Base-by-base conservation (phyloP, 2,797 vertebrate genomes). In the Cephalopachus bancanus region DNA sequence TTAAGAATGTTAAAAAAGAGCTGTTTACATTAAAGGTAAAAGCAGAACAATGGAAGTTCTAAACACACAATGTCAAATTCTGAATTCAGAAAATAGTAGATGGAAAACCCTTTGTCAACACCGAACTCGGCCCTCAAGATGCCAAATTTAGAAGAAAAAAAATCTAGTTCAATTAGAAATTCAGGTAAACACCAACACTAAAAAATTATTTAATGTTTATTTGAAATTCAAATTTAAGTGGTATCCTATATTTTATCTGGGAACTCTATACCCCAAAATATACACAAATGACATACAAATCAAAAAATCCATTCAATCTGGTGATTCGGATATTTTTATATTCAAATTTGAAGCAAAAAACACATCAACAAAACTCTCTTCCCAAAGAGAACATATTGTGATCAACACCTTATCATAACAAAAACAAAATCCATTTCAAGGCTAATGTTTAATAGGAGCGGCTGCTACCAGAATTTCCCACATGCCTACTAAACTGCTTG, bases 181-280 rank as follows among this genome's bases (percentile, higher is more conserved):
- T 95, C 30, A 95, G 76, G 55, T 55, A 24, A 86, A 78, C 8
- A 71, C n/a, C 60, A 74, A 80, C 51, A 81, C 62, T 81, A 93
- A 57, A 67, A 87, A 67, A 24, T 17, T 75, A 67, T 16, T 91
- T 4, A 6, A 1, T 57, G 4, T 33, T 88, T 64, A n/a, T 51
- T 1, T 88, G 59, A 93, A 90, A 93, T 86, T 86, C 83, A 83
- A 49, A 94, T 76, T 85, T 69, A 81, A 81, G n/a, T 78, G 30
- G 26, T 49, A 55, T 74, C 64, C 80, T 86, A 44, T 83, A 30
- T 51, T 51, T 64, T 26, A 67, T 20, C 33, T 26, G 75, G 37
- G 37, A 74, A 15, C 10, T n/a, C 75, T 44, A 80, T 5, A 44
- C n/a, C 78, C 24, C 10, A 24, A 60, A 72, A 33, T 2, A 49